Percentiles rank a stretch among this genome's conserved stretches.
Evolutionary conservation across 2,113 vertebrate species (phyloP).

Genomic region (Helogale parvula): DNA sequence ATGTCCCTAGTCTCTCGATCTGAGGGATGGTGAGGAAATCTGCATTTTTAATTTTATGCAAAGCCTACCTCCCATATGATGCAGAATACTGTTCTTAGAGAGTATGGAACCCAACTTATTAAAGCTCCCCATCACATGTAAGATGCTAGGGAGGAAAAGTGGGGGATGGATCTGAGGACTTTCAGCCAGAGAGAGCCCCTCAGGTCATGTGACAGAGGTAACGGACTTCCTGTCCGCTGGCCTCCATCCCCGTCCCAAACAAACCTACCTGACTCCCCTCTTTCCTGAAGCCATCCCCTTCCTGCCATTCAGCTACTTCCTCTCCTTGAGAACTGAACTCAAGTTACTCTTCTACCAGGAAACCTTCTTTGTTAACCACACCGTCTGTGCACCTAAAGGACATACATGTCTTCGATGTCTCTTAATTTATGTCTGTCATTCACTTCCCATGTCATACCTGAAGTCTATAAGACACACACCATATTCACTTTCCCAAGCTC

Average conservation of each 20-base stretch:
- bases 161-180: not conserved
- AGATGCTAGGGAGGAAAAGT: not conserved
- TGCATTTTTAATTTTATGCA: not conserved
- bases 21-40: not conserved
- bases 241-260: not conserved
- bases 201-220: not conserved
- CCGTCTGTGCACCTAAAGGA: not conserved
- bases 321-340: slow-evolving; percentile 50
- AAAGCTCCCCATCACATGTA: not conserved
- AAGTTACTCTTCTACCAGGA: not conserved
- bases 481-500: not conserved
- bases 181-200: not conserved
- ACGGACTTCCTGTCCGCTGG: not conserved
- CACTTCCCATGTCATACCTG: not conserved
- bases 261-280: slow-evolving; percentile 9
- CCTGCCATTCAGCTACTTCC: slow-evolving; percentile 66
- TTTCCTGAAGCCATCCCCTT: slow-evolving; percentile 42
- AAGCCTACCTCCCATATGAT: not conserved
- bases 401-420: not conserved
- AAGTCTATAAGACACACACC: not conserved
- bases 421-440: not conserved
- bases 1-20: not conserved
- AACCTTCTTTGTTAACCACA: not conserved
- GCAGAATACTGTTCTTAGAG: not conserved
- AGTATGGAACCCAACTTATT: not conserved